phyloP scores from a whole-genome alignment of 2,113 vertebrate species.

The Aegithalos caudatus region DNA sequence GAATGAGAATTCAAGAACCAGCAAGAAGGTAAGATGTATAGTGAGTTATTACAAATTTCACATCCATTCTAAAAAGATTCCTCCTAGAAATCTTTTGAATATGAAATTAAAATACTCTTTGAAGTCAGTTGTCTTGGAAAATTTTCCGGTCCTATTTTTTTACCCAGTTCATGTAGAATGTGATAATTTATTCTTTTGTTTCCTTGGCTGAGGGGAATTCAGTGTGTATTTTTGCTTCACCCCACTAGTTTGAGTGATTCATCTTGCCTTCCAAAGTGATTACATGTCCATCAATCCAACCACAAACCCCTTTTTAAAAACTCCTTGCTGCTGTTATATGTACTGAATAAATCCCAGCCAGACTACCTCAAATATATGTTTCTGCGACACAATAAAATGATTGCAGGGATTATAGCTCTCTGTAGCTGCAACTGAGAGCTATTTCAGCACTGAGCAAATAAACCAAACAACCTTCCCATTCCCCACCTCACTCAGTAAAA shows the following conservation, averaged over 20 bases:
- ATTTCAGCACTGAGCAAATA: neutral
- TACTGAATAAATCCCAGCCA: neutral
- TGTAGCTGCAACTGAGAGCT: neutral
- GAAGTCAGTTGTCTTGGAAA: neutral
- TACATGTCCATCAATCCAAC: slow-evolving; percentile 10
- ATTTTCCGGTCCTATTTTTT: neutral
- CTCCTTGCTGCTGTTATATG: neutral
- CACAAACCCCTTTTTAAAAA: neutral
- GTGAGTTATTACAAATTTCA: neutral
- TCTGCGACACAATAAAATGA: neutral
- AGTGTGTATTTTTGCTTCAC: neutral
- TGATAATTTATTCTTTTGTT: neutral
- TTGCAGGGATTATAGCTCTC: neutral
- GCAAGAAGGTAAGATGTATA: neutral
- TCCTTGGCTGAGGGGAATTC: neutral
- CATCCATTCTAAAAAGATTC: neutral
- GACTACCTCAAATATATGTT: neutral
- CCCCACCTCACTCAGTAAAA: neutral
- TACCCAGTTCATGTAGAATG: neutral
- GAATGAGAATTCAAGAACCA: neutral
- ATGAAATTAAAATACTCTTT: neutral
- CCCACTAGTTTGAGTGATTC: neutral
- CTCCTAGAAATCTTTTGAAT: neutral
- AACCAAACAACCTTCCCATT: neutral
- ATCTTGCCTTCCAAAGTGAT: slow-evolving; percentile 3